A percentile compares a stretch with the other conserved stretches of the same genome.
Conservation (phyloP, 2,888 invertebrate species). For the Caenorhabditis zanzibari region DNA sequence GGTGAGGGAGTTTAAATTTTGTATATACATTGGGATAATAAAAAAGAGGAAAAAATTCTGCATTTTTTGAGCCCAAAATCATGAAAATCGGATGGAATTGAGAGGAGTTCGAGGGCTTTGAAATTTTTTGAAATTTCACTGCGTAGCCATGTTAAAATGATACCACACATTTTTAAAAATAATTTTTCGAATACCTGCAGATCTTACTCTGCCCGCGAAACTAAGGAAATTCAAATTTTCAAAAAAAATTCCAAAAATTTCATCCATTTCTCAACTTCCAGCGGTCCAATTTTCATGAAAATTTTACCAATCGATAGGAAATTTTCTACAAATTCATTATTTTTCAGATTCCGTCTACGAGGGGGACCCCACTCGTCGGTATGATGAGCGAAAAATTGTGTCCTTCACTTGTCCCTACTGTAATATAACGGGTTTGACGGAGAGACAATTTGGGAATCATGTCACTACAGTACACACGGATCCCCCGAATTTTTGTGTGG, state of each 20-base stretch:
- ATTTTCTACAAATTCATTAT: too few species aligned
- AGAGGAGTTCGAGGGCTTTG: background rate
- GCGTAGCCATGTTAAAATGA: too few species aligned
- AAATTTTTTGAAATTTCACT: background rate
- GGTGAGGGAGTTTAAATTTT: constrained; percentile 86
- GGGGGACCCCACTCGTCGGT: constrained; percentile 91
- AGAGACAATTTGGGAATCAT: constrained; percentile 90
- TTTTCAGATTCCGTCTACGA: constrained; percentile 93
- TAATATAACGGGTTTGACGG: constrained; percentile 93
- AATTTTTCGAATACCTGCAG: too few species aligned
- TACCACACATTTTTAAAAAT: too few species aligned
- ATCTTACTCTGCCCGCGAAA: too few species aligned
- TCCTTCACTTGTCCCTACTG: constrained; percentile 96
- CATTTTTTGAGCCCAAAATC: background rate
- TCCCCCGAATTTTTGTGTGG: constrained; percentile 90
- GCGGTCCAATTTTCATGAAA: too few species aligned
- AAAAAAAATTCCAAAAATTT: too few species aligned
- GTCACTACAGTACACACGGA: constrained; percentile 92
- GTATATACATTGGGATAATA: background rate
- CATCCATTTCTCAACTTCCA: too few species aligned
- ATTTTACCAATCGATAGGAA: too few species aligned
- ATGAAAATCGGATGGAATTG: background rate
- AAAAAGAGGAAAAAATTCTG: constrained; percentile 1
- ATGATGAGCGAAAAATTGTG: constrained; percentile 90
- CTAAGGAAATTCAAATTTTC: too few species aligned